A percentile compares a stretch with the other conserved stretches of the same genome.
phyloP scores from a whole-genome alignment of 2,797 vertebrate genomes.

The Euphonia xanthogaster region DNA sequence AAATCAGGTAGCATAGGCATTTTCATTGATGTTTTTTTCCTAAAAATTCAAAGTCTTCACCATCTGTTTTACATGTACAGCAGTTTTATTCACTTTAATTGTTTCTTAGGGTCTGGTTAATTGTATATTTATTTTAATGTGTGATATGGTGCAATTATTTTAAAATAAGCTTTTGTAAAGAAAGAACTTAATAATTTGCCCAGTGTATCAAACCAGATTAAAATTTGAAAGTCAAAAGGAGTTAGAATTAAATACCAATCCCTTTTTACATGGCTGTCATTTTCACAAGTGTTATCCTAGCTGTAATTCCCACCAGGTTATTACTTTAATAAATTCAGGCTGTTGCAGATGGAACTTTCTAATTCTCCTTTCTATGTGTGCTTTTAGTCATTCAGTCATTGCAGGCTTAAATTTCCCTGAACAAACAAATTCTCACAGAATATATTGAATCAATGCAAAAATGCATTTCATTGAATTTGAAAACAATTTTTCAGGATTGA shows the following conservation, averaged over 20 bases:
- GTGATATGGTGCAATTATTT: conserved; percentile 52
- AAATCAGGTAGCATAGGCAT: not conserved
- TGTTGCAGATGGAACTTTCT: not conserved
- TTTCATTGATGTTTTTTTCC: not conserved
- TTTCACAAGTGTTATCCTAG: not conserved
- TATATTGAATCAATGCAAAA: not conserved
- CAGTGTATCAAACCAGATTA: not conserved
- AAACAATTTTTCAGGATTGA: not conserved
- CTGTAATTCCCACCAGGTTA: not conserved
- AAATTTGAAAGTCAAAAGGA: not conserved
- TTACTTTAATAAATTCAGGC: not conserved
- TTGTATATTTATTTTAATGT: conserved; percentile 63
- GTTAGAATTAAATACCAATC: not conserved
- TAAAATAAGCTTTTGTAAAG: conserved; percentile 19
- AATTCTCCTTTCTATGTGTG: not conserved
- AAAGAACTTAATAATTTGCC: not conserved
- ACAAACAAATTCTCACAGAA: not conserved
- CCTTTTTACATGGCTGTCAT: not conserved
- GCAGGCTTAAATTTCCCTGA: not conserved
- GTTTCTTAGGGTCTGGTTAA: not conserved
- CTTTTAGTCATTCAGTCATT: not conserved
- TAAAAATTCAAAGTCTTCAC: not conserved
- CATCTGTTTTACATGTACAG: not conserved
- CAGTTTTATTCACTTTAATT: not conserved
- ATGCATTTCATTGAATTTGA: not conserved